Base-by-base conservation (phyloP, 2,888 invertebrate genomes). In the Esperia sulphurella region DNA sequence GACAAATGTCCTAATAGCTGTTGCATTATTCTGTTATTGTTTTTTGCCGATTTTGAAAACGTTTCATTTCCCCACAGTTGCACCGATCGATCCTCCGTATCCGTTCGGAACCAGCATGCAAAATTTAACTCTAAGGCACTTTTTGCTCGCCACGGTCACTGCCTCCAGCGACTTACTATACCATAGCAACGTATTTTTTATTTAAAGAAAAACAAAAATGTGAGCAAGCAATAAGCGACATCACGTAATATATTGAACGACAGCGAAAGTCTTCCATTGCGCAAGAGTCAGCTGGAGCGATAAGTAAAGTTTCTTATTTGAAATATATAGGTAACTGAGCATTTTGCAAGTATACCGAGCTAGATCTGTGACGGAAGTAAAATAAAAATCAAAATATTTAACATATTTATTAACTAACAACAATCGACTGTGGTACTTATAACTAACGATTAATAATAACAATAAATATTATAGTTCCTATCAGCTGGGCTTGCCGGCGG, bases 171-270 rank as follows among this genome's bases (percentile, higher is more conserved):
- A 57, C 53, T 59, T 58, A 63, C 58, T 64, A 57, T 57, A 57
- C 61, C 62, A 63, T 61, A 61, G 59, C 58, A 54, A 58, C 50
- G 46, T 57, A 53, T 65, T 64, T 68, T 72, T 75, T 71, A 63
- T 65, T 64, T 68, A 58, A 71, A 65, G 64, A 58, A 68, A 55
- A 66, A 63, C 61, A 57, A 72, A 74, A 75, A 66, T 61, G 59
- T 59, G 55, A 50, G 58, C 69, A 79, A 79, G 65, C 75, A 78
- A 71, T 59, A 52, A 53, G 58, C 59, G 58, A 48, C 44, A 65
- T 85, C 83, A 83, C 86, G 85, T 87, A 87, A 85, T 75, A 65
- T 69, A 82, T 79, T 69, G 71, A 55, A 61, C 57, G 75, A 74
- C 55, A 77, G 83, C 66, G 84, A 87, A 86, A 88, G 84, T 82